phyloP scores from a whole-genome alignment of 1,140 invertebrate genomes.

The Drosophila asahinai region DNA sequence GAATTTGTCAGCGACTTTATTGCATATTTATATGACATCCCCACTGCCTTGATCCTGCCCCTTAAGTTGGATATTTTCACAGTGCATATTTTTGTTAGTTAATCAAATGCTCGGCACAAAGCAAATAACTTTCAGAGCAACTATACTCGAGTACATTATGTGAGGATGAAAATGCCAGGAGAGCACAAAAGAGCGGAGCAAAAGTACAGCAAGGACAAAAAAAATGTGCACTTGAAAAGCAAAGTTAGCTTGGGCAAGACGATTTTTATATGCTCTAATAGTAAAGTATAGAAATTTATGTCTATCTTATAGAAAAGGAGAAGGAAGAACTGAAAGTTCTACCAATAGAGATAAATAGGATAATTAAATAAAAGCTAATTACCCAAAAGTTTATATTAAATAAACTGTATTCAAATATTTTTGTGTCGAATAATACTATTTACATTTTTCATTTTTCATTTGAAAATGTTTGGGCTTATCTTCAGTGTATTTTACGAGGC shows the following conservation, averaged over 20 bases:
- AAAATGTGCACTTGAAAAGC: not conserved
- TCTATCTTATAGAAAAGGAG: too few relatives aligned
- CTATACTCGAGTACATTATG: slow-evolving; percentile 50
- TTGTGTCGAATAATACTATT: too few relatives aligned
- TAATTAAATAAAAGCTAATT: too few relatives aligned
- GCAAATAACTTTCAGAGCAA: slow-evolving; percentile 54
- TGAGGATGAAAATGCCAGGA: slow-evolving; percentile 28
- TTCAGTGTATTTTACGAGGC: not conserved
- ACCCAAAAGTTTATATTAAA: too few relatives aligned
- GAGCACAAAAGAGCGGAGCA: slow-evolving; percentile 17
- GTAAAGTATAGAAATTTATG: not conserved
- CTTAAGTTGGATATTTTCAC: slow-evolving; percentile 17
- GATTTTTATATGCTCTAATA: not conserved
- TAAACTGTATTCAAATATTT: too few relatives aligned
- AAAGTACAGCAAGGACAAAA: not conserved
- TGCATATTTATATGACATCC: slow-evolving; percentile 63
- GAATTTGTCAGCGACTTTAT: slow-evolving; percentile 44
- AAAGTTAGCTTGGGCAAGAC: not conserved
- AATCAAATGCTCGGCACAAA: slow-evolving; percentile 72
- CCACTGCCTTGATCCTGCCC: not conserved
- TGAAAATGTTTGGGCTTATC: too few relatives aligned
- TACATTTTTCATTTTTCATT: too few relatives aligned
- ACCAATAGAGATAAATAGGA: too few relatives aligned
- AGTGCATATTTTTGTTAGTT: slow-evolving; percentile 65
- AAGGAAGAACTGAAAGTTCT: too few relatives aligned